A percentile compares a stretch with the other conserved stretches of the same genome.
phyloP scores from a whole-genome alignment of 1,140 invertebrate species.

The Sarcophaga peregrina region DNA sequence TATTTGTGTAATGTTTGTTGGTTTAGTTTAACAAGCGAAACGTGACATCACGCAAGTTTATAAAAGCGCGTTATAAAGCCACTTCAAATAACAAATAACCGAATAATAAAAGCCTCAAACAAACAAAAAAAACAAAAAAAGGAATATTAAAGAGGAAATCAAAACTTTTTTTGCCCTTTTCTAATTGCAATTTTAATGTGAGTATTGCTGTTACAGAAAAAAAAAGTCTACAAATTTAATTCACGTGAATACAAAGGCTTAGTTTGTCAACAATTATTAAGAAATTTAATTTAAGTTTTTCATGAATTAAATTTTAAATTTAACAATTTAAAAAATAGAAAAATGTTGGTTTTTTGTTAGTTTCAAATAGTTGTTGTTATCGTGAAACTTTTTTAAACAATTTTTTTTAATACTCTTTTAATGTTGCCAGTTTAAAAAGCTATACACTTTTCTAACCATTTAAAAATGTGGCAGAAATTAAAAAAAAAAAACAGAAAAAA shows the following conservation, averaged over 20 bases:
- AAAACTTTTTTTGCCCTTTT: not conserved
- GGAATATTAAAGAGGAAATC: not conserved
- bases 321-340: not conserved
- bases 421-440: not conserved
- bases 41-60: constrained; percentile 41
- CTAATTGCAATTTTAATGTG: not conserved
- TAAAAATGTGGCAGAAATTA: constrained; percentile 1
- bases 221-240: too few species aligned
- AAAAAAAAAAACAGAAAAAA: not conserved
- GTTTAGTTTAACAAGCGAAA: constrained; percentile 40
- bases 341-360: constrained; percentile 7
- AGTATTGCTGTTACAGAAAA: not conserved
- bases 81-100: constrained; percentile 30
- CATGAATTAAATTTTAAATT: not conserved
- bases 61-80: constrained; percentile 37
- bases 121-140: too few species aligned
- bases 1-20: constrained; percentile 5
- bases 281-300: not conserved
- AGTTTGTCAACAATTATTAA: not conserved
- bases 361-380: not conserved
- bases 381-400: not conserved
- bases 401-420: not conserved
- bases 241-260: not conserved
- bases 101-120: not conserved
- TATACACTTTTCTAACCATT: not conserved